Evolutionary conservation across 2,113 vertebrate species (phyloP).

Genomic region (Cyanistes caeruleus): DNA sequence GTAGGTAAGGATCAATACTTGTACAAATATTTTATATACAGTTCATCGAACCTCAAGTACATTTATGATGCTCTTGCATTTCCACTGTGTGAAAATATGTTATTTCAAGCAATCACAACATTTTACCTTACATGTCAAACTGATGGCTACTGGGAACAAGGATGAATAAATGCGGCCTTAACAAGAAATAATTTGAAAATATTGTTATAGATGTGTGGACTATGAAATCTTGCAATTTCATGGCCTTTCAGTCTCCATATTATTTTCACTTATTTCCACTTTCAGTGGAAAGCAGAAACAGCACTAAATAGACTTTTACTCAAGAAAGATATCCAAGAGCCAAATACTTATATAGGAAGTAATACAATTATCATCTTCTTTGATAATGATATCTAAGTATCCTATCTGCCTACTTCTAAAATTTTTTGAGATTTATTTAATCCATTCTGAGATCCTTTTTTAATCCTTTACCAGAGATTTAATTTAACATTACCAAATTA

Average conservation of each 20-base stretch:
- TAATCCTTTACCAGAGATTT: background rate
- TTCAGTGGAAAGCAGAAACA: background rate
- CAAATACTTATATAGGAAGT: background rate
- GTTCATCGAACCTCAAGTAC: background rate
- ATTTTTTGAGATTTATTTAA: background rate
- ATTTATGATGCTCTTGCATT: background rate
- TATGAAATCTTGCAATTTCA: fast-evolving
- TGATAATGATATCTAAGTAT: background rate
- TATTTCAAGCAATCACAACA: background rate
- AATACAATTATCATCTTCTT: background rate
- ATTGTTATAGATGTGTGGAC: background rate
- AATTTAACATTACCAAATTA: background rate
- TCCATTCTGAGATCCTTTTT: background rate
- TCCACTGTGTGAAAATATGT: background rate
- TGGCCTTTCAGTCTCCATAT: background rate
- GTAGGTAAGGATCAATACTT: background rate
- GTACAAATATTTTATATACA: background rate
- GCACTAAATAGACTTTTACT: background rate
- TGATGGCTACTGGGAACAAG: background rate
- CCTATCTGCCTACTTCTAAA: background rate
- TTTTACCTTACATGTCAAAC: background rate
- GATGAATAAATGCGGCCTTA: background rate
- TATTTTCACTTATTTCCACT: background rate
- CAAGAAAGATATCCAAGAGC: background rate
- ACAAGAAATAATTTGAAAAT: background rate